Evolutionary conservation across 2,797 vertebrate species (phyloP).

Genomic region (Eleutherodactylus coqui): DNA sequence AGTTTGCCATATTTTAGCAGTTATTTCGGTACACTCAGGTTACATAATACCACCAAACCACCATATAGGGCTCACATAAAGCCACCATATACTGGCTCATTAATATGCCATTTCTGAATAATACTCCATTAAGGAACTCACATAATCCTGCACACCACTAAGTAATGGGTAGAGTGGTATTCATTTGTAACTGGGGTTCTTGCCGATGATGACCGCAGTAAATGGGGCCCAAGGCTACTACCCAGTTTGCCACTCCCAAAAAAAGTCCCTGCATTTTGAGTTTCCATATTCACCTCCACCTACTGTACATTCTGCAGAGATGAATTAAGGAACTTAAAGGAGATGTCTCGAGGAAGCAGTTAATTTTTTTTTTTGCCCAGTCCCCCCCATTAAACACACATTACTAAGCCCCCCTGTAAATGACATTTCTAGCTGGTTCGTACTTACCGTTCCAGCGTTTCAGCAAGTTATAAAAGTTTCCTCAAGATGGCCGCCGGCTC

Average conservation of each 20-base stretch:
- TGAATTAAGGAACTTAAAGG: no score
- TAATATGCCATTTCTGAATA: not conserved
- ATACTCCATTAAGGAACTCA: not conserved
- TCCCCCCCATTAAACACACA: no score
- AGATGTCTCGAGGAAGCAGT: no score
- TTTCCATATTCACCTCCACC: not conserved
- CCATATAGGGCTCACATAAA: not conserved
- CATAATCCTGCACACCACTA: not conserved
- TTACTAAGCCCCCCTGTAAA: no score
- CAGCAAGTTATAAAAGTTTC: no score
- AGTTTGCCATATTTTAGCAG: no score
- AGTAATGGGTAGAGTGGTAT: not conserved
- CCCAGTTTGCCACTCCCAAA: not conserved
- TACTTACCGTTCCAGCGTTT: no score
- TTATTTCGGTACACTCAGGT: no score
- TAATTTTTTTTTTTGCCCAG: no score
- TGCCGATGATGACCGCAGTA: not conserved
- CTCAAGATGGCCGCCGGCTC: no score
- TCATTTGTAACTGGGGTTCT: not conserved
- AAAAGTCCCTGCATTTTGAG: not conserved
- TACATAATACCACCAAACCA: no score
- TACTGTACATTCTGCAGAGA: not conserved
- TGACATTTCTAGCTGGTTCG: no score
- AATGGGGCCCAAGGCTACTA: not conserved
- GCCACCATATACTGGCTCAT: not conserved